Conservation (phyloP, 2,797 vertebrate genomes). For the Oryzias sinensis region DNA sequence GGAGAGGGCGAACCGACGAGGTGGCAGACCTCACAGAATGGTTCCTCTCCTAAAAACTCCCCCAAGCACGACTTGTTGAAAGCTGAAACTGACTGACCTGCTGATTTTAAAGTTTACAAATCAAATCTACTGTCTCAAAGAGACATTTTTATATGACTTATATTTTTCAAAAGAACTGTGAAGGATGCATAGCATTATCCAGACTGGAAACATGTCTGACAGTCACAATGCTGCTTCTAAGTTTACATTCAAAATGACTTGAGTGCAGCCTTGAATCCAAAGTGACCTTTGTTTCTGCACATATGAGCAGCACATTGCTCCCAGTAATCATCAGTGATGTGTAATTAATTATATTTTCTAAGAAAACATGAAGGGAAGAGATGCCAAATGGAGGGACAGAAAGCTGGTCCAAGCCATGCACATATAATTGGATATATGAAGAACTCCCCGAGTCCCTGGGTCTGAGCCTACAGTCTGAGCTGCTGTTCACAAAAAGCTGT, state of each 20-base stretch:
- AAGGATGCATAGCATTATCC: too few relatives aligned
- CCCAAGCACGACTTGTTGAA: background rate
- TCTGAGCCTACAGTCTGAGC: constrained; percentile 1
- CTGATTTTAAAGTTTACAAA: constrained; percentile 8
- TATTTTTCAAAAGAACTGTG: background rate
- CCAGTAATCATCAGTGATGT: background rate
- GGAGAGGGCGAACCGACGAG: constrained; percentile 35
- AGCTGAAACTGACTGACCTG: background rate
- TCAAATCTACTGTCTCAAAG: background rate
- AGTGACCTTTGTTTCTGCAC: background rate
- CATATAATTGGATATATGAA: background rate
- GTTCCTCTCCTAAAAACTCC: background rate
- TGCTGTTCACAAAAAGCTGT: constrained; percentile 4
- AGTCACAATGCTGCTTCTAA: background rate
- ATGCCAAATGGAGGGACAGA: background rate
- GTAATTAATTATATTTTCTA: too few relatives aligned
- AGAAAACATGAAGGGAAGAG: background rate
- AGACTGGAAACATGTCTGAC: background rate
- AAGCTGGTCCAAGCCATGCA: background rate
- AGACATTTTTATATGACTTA: background rate
- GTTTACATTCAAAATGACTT: background rate
- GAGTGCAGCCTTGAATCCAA: background rate
- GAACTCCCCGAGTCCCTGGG: constrained; percentile 1
- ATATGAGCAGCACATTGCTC: background rate
- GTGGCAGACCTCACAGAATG: constrained; percentile 55